Percentiles rank a stretch among this genome's conserved stretches.
These are phyloP conservation scores for Orchesella flavescens DNA, from an alignment of 2,888 invertebrate species.

Conservation along the genomic window DNA sequence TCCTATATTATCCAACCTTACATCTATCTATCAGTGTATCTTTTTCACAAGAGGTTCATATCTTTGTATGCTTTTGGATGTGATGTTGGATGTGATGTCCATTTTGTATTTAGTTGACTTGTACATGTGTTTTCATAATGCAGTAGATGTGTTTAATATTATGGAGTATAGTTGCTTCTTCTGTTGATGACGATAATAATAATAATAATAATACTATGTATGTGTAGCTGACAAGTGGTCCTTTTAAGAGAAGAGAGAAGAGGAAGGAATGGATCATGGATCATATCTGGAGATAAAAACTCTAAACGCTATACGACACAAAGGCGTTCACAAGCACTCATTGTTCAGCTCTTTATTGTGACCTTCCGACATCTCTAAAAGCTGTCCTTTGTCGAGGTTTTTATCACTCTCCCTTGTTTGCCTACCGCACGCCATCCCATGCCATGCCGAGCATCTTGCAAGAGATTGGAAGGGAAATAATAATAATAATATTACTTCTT, in stretches of 20 bases:
- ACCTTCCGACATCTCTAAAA: conserved; percentile 54
- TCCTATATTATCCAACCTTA: too few species aligned
- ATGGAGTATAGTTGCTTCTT: too few species aligned
- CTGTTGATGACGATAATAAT: too few species aligned
- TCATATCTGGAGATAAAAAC: conserved; percentile 34
- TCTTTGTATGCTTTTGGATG: too few species aligned
- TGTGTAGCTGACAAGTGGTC: not conserved
- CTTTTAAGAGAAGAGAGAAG: conserved; percentile 6
- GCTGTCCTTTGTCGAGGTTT: conserved; percentile 42
- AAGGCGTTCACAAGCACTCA: conserved; percentile 21
- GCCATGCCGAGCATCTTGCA: too few species aligned
- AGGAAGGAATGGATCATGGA: conserved; percentile 13
- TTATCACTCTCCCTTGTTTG: conserved; percentile 31
- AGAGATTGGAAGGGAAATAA: too few species aligned
- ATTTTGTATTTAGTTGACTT: conserved; percentile 66
- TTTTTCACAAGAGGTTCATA: too few species aligned
- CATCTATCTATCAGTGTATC: too few species aligned
- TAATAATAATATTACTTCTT: too few species aligned
- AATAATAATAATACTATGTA: too few species aligned
- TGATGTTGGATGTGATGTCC: conserved; percentile 35
- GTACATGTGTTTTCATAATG: conserved; percentile 66
- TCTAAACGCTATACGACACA: not conserved
- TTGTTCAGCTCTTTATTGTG: conserved; percentile 50
- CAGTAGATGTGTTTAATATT: not conserved
- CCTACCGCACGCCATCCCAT: not conserved